Evolutionary conservation across 2,888 invertebrate species (phyloP), one percentile per base, ranked within the genome.

Genomic region (Ophion ellenae): DNA sequence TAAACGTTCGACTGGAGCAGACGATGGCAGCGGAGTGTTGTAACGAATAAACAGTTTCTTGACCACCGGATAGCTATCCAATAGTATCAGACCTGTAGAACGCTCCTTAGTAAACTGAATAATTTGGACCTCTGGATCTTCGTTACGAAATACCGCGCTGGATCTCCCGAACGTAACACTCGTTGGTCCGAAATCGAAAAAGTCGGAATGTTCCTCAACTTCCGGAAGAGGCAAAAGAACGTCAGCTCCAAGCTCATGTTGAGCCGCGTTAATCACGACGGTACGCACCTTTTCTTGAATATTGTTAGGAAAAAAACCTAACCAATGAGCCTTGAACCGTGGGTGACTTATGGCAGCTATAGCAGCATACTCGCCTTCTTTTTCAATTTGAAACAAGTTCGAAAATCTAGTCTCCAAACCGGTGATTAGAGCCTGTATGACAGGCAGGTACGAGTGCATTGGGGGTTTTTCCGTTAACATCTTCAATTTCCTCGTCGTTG

Each of bases 261-360:
- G 36, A 36, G 36, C 36, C 36, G 36, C 36, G 36, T 36, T 36
- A 36, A 36, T 36, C 36, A 24, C 28, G 61, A 9, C 28, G 10
- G 61, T 20, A 63, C 24, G 10, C 24, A 11, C 24, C 61, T 24
- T 63, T 20, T 63, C 10, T 24, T 63, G 24, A 63, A 63, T 63
- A 20, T 24, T 36, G 36, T 36, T 36, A 36, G 24, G 28, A 63
- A 63, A 63, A 63, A 11, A 63, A 28, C 24, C 61, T 2, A 83
- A 24, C 79, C 79, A 79, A 63, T 47, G 73, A n/a, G 45, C n/a
- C 20, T 83, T 79, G n/a, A 79, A 83, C 24, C 63, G 63, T 6
- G 83, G 79, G 67, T 79, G 79, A n/a, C 47, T 83, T 2, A 73
- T 59, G 17, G 83, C 64, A 32, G 83, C 64, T 28, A 66, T 66